A percentile compares a stretch with the other conserved stretches of the same genome.
Evolutionary conservation across 2,888 invertebrate genomes (phyloP).

Genomic region (Drosophila subquinaria): DNA sequence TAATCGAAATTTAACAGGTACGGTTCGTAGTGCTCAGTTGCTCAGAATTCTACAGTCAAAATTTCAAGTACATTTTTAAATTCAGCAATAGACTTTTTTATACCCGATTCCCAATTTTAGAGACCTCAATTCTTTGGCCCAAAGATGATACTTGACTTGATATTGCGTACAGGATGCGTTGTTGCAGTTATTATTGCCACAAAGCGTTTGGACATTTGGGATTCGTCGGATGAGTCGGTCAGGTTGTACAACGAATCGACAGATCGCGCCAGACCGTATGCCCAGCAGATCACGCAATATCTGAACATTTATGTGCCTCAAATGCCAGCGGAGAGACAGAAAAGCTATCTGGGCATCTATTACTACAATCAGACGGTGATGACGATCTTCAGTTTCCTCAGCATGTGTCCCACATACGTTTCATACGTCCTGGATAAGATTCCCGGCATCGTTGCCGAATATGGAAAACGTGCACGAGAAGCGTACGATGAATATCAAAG

Average conservation of each 20-base stretch:
- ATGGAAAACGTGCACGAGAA: background rate
- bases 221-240: constrained; percentile 43
- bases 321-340: constrained; percentile 57
- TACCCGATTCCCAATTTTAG: background rate
- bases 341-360: constrained; percentile 50
- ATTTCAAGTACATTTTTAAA: constrained; percentile 16
- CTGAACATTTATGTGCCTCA: constrained; percentile 59
- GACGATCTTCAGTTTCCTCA: constrained; percentile 43
- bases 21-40: background rate
- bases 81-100: background rate
- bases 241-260: constrained; percentile 38
- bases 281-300: constrained; percentile 35
- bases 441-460: constrained; percentile 29
- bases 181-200: constrained; percentile 55
- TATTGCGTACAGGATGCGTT: constrained; percentile 60
- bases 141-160: constrained; percentile 51
- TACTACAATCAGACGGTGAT: constrained; percentile 60
- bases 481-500: constrained; percentile 27
- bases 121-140: background rate
- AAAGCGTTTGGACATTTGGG: constrained; percentile 56
- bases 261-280: constrained; percentile 42
- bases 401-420: constrained; percentile 44
- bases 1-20: too few relatives aligned
- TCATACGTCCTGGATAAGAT: constrained; percentile 19
- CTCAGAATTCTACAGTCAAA: constrained; percentile 38